Evolutionary conservation across 2,888 invertebrate genomes (phyloP).

Genomic region (Pristionchus fissidentatus): DNA sequence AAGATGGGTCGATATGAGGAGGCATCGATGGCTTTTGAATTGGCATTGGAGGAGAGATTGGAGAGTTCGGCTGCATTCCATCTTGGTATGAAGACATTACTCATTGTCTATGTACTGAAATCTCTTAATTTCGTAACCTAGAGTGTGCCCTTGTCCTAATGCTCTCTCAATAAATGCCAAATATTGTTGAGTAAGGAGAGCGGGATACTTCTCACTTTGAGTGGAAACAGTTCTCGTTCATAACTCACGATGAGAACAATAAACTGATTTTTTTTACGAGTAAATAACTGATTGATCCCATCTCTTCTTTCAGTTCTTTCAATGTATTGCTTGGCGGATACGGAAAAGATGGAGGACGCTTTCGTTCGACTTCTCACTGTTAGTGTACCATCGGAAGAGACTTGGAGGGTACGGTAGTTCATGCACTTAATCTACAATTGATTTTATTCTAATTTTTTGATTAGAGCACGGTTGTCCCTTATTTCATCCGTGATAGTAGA

Average conservation of each 20-base stretch:
- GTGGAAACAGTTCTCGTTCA: background rate
- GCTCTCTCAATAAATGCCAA: no score
- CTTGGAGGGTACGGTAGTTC: slow-evolving; percentile 76
- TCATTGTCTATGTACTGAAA: no score
- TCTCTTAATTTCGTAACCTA: background rate
- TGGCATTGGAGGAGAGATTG: slow-evolving; percentile 95
- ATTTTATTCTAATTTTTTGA: no score
- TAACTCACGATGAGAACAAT: background rate
- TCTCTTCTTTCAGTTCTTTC: slow-evolving; percentile 79
- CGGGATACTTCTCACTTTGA: no score
- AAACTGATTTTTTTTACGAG: background rate
- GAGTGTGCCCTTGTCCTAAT: no score
- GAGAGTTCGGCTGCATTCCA: slow-evolving; percentile 89
- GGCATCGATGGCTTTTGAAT: slow-evolving; percentile 95
- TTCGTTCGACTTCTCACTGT: slow-evolving; percentile 89
- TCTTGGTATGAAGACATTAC: slow-evolving; percentile 78
- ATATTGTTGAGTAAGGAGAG: no score
- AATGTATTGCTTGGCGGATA: slow-evolving; percentile 77
- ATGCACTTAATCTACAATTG: background rate
- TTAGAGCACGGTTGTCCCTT: no score
- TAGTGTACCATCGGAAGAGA: slow-evolving; percentile 84
- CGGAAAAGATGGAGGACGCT: slow-evolving; percentile 91
- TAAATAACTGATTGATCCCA: background rate
- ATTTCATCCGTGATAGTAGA: background rate
- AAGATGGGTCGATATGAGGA: slow-evolving; percentile 96